Evolutionary conservation across 2,113 vertebrate species (phyloP).

Genomic region (Sorex araneus): DNA sequence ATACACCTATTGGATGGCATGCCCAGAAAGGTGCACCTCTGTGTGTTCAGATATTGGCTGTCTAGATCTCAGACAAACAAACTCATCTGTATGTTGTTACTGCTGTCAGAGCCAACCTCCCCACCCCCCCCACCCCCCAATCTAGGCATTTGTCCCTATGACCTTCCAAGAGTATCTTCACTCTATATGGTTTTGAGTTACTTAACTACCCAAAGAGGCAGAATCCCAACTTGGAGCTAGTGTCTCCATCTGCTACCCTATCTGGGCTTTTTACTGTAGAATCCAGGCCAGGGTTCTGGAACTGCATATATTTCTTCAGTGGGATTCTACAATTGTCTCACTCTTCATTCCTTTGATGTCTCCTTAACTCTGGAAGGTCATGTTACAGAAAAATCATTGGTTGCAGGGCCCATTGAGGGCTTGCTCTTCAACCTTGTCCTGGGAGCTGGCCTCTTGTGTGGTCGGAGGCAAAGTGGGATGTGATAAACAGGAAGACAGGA

Average conservation of each 20-base stretch:
- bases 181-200: background rate
- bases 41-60: too few relatives aligned
- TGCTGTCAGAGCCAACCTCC: background rate
- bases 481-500: conserved; percentile 79
- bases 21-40: background rate
- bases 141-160: too few relatives aligned
- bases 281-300: conserved; percentile 69
- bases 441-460: conserved; percentile 61
- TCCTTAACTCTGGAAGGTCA: conserved; percentile 45
- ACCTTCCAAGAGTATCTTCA: background rate
- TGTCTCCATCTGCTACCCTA: background rate
- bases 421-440: conserved; percentile 48
- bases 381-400: conserved; percentile 56
- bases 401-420: background rate
- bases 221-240: background rate
- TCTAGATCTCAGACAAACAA: background rate
- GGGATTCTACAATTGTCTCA: conserved; percentile 69
- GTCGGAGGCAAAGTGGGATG: conserved; percentile 21
- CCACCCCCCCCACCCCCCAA: too few relatives aligned
- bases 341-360: conserved; percentile 69
- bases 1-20: background rate
- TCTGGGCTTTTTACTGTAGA: conserved; percentile 48
- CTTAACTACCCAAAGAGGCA: background rate
- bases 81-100: background rate
- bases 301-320: conserved; percentile 46